A percentile compares a stretch with the other conserved stretches of the same genome.
phyloP scores from a whole-genome alignment of 2,113 vertebrate genomes.

The Gambusia holbrooki region DNA sequence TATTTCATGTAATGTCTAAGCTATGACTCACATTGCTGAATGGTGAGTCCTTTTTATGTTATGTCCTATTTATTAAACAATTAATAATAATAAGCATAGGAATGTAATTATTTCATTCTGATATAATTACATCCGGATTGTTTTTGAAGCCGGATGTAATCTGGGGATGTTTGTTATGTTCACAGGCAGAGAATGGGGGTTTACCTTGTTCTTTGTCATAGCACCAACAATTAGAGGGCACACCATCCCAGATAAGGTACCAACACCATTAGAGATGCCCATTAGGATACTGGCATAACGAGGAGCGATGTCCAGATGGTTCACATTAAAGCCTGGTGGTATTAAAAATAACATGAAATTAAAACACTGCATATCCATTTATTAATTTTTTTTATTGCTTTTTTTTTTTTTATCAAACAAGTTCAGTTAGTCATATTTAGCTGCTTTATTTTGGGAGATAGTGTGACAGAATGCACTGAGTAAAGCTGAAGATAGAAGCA shows the following conservation, averaged over 20 bases:
- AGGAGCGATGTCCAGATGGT: constrained; percentile 97
- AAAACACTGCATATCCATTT: neutral
- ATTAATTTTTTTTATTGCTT: too few species aligned
- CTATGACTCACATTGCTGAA: neutral
- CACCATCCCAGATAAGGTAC: constrained; percentile 98
- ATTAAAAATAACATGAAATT: neutral
- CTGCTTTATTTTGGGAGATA: too few species aligned
- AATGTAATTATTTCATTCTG: too few species aligned
- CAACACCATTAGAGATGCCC: constrained; percentile 99
- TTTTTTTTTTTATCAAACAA: neutral
- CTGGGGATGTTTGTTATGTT: neutral
- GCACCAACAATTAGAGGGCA: constrained; percentile 97
- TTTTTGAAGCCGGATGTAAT: neutral
- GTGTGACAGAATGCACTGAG: neutral
- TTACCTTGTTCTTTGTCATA: constrained; percentile 99
- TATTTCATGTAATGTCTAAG: neutral
- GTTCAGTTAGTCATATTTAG: neutral
- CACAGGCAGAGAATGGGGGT: neutral
- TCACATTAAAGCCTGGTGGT: constrained; percentile 94
- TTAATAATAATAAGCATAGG: neutral
- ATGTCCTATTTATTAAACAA: too few species aligned
- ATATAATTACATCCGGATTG: neutral
- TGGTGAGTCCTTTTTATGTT: neutral
- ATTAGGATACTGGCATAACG: constrained; percentile 99
- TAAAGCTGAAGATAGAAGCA: constrained; percentile 35